Percentiles rank a stretch among this genome's conserved stretches.
phyloP scores from a whole-genome alignment of 2,888 invertebrate species.

The Xylophagus ater region DNA sequence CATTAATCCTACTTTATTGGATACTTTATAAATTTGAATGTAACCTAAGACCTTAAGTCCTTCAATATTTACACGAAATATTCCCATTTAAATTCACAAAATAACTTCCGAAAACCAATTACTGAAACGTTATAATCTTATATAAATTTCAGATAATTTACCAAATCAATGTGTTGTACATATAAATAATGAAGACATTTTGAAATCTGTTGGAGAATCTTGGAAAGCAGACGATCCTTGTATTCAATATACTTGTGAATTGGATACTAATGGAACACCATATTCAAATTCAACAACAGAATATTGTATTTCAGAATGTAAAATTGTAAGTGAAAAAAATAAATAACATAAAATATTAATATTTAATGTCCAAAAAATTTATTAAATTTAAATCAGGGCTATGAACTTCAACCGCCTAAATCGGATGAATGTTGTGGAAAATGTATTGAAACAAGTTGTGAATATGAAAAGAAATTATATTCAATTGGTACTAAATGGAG shows the following conservation, averaged over 20 bases:
- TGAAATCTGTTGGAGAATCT: slow-evolving; percentile 28
- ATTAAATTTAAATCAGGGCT: slow-evolving; percentile 24
- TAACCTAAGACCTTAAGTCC: no score
- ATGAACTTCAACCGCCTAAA: slow-evolving; percentile 24
- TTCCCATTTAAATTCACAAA: no score
- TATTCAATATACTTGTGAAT: slow-evolving; percentile 28
- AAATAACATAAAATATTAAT: neutral
- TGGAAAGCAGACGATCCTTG: slow-evolving; percentile 33
- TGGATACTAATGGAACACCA: slow-evolving; percentile 21
- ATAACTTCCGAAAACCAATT: no score
- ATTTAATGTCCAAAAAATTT: neutral
- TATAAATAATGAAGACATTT: slow-evolving; percentile 17
- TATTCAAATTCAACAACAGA: slow-evolving; percentile 23
- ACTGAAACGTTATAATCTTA: no score
- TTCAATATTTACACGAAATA: no score
- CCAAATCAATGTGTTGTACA: slow-evolving; percentile 28
- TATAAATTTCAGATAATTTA: slow-evolving; percentile 1
- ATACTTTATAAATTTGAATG: no score
- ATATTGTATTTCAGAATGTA: slow-evolving; percentile 30
- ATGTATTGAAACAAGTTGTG: slow-evolving; percentile 34
- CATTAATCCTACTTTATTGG: no score
- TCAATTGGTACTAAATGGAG: slow-evolving; percentile 35
- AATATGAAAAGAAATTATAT: slow-evolving; percentile 28
- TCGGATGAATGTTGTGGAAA: slow-evolving; percentile 33
- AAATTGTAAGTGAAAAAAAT: slow-evolving; percentile 26